Conservation (phyloP, 1,140 invertebrate genomes). For the Drosophila melanica region DNA sequence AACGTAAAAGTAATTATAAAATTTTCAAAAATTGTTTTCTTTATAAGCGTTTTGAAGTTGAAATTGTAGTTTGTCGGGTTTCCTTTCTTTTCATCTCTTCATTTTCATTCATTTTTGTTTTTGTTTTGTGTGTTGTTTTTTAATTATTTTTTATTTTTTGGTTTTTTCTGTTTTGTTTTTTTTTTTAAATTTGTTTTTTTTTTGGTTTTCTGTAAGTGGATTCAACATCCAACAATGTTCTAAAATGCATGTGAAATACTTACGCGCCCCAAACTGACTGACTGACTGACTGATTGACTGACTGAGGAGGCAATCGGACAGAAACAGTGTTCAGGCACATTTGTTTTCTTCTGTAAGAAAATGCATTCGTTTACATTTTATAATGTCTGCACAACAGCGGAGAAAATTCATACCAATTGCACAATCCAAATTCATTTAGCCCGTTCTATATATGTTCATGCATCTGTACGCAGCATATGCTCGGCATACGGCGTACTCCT, state of each 20-base stretch:
- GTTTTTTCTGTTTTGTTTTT: conserved; percentile 21
- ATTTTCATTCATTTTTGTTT: conserved; percentile 28
- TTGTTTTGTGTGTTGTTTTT: conserved; percentile 9
- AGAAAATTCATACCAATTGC: conserved; percentile 82
- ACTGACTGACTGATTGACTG: conserved; percentile 16
- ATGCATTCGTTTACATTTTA: conserved; percentile 67
- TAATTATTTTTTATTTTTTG: conserved; percentile 8
- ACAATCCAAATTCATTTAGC: conserved; percentile 61
- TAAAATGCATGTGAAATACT: conserved; percentile 76
- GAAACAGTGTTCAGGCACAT: conserved; percentile 42
- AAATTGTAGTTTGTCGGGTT: conserved; percentile 76
- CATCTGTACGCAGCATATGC: conserved; percentile 27
- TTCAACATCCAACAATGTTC: conserved; percentile 57
- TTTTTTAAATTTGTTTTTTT: not conserved
- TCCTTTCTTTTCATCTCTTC: conserved; percentile 8
- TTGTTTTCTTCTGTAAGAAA: conserved; percentile 61
- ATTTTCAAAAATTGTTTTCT: conserved; percentile 77
- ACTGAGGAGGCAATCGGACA: conserved; percentile 16
- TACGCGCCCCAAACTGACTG: conserved; percentile 38
- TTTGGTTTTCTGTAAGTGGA: conserved; percentile 36
- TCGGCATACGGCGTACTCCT: conserved; percentile 39
- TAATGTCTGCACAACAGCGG: conserved; percentile 63
- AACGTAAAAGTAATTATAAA: conserved; percentile 78
- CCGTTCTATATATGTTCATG: conserved; percentile 21
- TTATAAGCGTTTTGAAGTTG: conserved; percentile 81